Percentiles rank a stretch among this genome's conserved stretches.
Evolutionary conservation across 2,888 invertebrate species (phyloP).

Genomic region (Cephonodes hylas): DNA sequence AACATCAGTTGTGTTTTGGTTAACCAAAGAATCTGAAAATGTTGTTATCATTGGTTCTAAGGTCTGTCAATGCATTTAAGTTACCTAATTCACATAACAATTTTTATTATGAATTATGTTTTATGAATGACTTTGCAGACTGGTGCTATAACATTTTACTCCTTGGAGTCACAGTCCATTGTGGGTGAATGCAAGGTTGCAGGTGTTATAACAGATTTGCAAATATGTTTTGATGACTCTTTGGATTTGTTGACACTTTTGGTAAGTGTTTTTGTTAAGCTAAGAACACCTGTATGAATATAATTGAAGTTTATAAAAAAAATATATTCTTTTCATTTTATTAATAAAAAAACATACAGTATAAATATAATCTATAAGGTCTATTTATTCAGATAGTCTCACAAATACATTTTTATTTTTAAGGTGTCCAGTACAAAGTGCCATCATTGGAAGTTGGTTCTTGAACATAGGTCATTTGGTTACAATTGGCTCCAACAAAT

Average conservation of each 20-base stretch:
- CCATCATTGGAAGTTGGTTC: constrained; percentile 90
- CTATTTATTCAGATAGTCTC: no score
- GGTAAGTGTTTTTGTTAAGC: constrained; percentile 45
- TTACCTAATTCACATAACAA: background rate
- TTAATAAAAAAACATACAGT: no score
- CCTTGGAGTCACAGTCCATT: constrained; percentile 85
- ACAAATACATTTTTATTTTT: no score
- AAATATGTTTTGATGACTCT: constrained; percentile 87
- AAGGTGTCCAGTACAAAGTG: constrained; percentile 72
- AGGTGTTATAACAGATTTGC: constrained; percentile 82
- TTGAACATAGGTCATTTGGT: constrained; percentile 88
- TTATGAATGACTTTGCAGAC: constrained; percentile 52
- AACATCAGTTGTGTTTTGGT: constrained; percentile 88
- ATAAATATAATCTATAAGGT: no score
- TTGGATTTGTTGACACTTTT: constrained; percentile 78
- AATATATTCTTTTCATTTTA: no score
- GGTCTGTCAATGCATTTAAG: constrained; percentile 40
- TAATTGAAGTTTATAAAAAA: no score
- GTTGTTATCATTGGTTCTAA: constrained; percentile 87
- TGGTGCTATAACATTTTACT: constrained; percentile 85
- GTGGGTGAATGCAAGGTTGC: constrained; percentile 84
- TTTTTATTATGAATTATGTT: background rate
- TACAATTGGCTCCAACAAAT: constrained; percentile 84
- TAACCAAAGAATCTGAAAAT: constrained; percentile 86
- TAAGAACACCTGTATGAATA: no score